Evolutionary conservation across 2,113 vertebrate genomes (phyloP).

Genomic region (Uria aalge): DNA sequence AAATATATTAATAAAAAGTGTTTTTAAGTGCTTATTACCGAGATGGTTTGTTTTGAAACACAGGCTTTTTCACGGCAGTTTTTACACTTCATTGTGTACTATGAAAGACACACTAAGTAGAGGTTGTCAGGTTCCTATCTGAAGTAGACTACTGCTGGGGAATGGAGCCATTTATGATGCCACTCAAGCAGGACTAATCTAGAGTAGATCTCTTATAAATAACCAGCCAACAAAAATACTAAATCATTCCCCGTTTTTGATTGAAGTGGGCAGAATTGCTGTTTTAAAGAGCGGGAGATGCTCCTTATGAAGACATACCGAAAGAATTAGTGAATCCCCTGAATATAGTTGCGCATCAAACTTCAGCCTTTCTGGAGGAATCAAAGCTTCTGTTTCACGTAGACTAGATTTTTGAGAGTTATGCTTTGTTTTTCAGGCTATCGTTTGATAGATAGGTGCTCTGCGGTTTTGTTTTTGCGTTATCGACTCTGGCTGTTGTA

Average conservation of each 20-base stretch:
- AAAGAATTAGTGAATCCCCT: constrained; percentile 44
- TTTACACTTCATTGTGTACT: constrained; percentile 82
- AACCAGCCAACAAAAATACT: constrained; percentile 73
- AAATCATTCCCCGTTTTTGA: constrained; percentile 63
- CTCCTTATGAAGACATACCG: constrained; percentile 47
- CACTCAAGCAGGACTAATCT: constrained; percentile 83
- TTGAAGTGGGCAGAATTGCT: constrained; percentile 57
- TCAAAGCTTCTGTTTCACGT: background rate
- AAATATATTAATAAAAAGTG: constrained; percentile 85
- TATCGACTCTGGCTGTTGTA: background rate
- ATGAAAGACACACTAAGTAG: constrained; percentile 81
- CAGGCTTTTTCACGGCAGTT: constrained; percentile 76
- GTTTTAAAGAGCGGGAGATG: constrained; percentile 57
- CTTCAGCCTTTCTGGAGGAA: background rate
- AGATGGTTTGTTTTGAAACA: constrained; percentile 83
- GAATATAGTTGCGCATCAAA: background rate
- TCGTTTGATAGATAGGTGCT: background rate
- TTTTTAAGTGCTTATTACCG: constrained; percentile 82
- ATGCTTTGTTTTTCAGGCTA: background rate
- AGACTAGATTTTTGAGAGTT: background rate
- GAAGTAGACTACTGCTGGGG: constrained; percentile 73
- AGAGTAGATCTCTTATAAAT: constrained; percentile 80
- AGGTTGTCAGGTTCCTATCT: constrained; percentile 81
- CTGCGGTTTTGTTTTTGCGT: background rate
- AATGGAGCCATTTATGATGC: constrained; percentile 80